phyloP scores from a whole-genome alignment of 1,140 invertebrate genomes.

The Stratiolaelaps scimitus region DNA sequence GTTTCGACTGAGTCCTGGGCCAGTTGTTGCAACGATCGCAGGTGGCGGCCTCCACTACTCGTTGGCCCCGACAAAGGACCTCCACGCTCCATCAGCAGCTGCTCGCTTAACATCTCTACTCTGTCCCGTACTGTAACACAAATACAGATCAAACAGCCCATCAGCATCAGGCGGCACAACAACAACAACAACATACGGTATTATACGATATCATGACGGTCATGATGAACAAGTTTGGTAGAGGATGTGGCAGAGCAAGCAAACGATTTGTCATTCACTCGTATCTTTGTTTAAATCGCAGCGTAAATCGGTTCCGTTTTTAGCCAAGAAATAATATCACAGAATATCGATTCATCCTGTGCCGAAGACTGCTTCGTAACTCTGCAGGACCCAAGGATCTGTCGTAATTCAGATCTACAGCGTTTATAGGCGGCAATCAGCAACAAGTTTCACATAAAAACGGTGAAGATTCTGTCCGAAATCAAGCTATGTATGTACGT shows the following conservation, averaged over 20 bases:
- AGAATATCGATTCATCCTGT: not conserved
- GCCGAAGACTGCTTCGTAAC: not conserved
- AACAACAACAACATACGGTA: not conserved
- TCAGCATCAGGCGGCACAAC: not conserved
- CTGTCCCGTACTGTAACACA: constrained; percentile 68
- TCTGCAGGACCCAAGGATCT: too few relatives aligned
- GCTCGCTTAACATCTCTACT: constrained; percentile 64
- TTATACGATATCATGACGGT: not conserved
- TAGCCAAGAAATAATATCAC: too few relatives aligned
- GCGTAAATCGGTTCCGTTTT: not conserved
- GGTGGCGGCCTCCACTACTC: constrained; percentile 29
- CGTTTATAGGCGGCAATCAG: too few relatives aligned
- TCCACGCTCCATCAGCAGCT: constrained; percentile 41
- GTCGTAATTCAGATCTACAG: too few relatives aligned
- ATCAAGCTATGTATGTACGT: too few relatives aligned
- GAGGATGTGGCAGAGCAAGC: not conserved
- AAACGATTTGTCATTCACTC: not conserved
- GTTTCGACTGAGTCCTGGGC: constrained; percentile 25
- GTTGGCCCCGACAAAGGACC: constrained; percentile 29
- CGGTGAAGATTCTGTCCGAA: too few relatives aligned
- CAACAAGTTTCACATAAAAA: too few relatives aligned
- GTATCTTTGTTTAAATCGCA: not conserved
- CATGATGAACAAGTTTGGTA: not conserved
- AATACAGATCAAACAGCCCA: not conserved
- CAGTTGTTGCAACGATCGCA: constrained; percentile 15